Evolutionary conservation across 2,113 vertebrate species (phyloP).

Genomic region (Xiphorhynchus elegans): DNA sequence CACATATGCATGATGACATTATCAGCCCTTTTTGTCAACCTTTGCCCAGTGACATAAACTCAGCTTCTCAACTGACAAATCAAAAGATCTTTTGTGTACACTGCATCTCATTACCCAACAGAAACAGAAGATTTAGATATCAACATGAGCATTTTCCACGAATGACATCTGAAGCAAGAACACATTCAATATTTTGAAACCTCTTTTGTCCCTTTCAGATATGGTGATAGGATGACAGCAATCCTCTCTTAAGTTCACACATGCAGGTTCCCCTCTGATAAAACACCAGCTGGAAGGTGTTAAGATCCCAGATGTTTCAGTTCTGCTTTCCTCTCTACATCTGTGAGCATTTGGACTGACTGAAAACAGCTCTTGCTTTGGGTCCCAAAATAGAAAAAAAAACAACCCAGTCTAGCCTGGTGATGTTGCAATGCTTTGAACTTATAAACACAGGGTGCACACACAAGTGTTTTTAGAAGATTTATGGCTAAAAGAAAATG

Average conservation of each 20-base stretch:
- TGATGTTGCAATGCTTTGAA: conserved; percentile 5
- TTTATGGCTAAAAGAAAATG: background rate
- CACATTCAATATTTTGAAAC: background rate
- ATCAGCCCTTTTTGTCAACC: background rate
- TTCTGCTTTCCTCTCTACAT: conserved; percentile 24
- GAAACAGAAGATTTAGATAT: background rate
- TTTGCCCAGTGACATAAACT: background rate
- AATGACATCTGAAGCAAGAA: background rate
- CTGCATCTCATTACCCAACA: background rate
- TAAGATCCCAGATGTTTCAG: background rate
- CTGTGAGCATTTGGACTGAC: background rate
- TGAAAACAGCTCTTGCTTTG: background rate
- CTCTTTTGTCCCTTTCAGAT: background rate
- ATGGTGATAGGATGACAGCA: background rate
- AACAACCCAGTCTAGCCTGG: background rate
- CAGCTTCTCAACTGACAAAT: background rate
- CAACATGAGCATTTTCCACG: background rate
- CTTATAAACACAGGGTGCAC: background rate
- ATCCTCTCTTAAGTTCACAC: background rate
- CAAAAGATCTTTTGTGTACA: background rate
- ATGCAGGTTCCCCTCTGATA: background rate
- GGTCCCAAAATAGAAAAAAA: conserved; percentile 34
- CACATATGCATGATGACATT: background rate
- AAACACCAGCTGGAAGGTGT: conserved; percentile 18
- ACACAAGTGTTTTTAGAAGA: background rate